A percentile compares a stretch with the other conserved stretches of the same genome.
Evolutionary conservation across 1,140 invertebrate genomes (phyloP).

Genomic region (Fopius arisanus): DNA sequence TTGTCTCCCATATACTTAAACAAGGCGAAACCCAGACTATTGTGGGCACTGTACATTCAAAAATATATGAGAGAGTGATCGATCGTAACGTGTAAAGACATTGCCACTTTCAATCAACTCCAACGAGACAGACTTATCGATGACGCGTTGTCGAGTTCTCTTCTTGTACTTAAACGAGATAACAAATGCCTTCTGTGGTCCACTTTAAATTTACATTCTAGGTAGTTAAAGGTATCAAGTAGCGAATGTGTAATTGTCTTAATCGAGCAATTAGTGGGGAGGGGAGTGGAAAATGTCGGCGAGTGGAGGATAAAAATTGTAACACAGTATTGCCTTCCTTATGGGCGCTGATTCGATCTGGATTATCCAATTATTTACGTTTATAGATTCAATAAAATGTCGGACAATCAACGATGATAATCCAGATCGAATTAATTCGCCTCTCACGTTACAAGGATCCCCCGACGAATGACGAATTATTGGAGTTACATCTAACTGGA

Average conservation of each 20-base stretch:
- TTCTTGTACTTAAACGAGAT: conserved; percentile 37
- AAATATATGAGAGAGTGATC: background rate
- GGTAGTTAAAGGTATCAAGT: conserved; percentile 10
- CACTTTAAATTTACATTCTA: conserved; percentile 26
- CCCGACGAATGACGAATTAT: conserved; percentile 15
- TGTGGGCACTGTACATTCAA: background rate
- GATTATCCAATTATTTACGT: conserved; percentile 47
- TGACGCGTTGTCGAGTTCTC: background rate
- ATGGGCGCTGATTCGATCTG: conserved; percentile 46
- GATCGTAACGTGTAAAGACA: background rate
- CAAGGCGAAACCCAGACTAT: background rate
- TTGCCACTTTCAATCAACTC: background rate
- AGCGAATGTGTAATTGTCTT: background rate
- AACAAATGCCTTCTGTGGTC: conserved; percentile 45
- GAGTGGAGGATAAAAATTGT: conserved; percentile 33
- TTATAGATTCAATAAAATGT: conserved; percentile 46
- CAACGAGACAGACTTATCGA: background rate
- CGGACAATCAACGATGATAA: conserved; percentile 56
- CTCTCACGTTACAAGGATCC: conserved; percentile 28
- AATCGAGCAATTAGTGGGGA: conserved; percentile 8
- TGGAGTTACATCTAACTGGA: background rate
- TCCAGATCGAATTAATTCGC: conserved; percentile 31
- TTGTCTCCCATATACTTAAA: background rate
- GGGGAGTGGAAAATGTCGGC: conserved; percentile 34
- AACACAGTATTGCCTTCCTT: conserved; percentile 63